Evolutionary conservation across 2,888 invertebrate genomes (phyloP).

Genomic region (Agrotis puta): DNA sequence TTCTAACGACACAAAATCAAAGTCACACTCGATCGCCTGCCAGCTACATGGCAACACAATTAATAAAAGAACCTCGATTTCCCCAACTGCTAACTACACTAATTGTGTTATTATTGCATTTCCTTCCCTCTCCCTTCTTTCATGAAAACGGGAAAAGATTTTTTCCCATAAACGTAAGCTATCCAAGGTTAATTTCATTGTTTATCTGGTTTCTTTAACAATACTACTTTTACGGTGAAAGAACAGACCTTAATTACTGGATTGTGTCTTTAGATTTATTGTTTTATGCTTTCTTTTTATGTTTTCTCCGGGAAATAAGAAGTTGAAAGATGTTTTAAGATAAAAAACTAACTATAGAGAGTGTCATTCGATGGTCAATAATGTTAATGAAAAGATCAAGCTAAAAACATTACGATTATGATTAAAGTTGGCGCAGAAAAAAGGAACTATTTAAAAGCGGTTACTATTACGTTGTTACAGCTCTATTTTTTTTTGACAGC

Average conservation of each 20-base stretch:
- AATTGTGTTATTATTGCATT: conserved; percentile 66
- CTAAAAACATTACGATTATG: no score
- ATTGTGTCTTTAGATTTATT: conserved; percentile 41
- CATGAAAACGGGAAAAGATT: conserved; percentile 57
- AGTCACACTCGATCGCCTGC: conserved; percentile 6
- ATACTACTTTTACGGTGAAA: conserved; percentile 32
- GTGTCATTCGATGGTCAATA: no score
- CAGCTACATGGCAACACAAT: conserved; percentile 22
- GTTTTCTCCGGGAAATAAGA: not conserved
- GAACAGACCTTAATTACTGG: conserved; percentile 34
- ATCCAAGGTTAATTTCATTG: conserved; percentile 57
- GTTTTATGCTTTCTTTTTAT: conserved; percentile 18
- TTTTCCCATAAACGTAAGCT: conserved; percentile 53
- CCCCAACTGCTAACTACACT: conserved; percentile 56
- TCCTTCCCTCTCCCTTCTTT: conserved; percentile 36
- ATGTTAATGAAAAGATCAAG: no score
- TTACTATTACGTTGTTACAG: no score
- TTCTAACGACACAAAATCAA: conserved; percentile 1
- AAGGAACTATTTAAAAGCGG: no score
- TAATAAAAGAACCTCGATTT: conserved; percentile 26
- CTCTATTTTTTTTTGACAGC: no score
- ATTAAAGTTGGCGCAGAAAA: no score
- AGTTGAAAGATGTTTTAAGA: not conserved
- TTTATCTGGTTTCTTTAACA: conserved; percentile 61
- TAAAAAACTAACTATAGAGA: no score